Base-by-base conservation (phyloP, 2,113 vertebrate genomes). In the Corythoichthys intestinalis region DNA sequence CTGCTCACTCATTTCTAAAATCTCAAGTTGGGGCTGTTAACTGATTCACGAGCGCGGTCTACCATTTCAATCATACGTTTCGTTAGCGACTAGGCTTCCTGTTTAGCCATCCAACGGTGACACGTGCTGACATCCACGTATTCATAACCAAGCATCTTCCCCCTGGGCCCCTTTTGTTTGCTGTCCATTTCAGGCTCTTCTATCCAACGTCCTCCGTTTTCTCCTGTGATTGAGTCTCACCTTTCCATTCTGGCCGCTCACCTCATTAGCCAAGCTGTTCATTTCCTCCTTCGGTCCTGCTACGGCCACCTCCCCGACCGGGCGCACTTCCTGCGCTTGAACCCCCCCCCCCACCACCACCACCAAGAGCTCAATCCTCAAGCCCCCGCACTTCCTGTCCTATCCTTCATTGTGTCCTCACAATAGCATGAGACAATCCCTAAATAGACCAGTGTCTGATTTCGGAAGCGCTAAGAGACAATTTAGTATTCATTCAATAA, bases 211-310 rank as follows among this genome's bases (percentile, higher is more conserved):
- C 14, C 74, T 81, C 80, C 77, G 9, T 35, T 73, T 73, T 83
- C 82, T 80, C 64, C 74, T 64, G 70, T 89, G 89, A 90, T 91
- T 90, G 90, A 89, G 90, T 90, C 72, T 90, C 88, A 91, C 90
- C 91, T 91, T 87, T 89, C 81, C 83, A 85, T 91, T 89, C 85
- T 86, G 81, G 68, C 69, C 56, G 70, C 73, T 87, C 89, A 89
- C 90, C 90, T 91, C 91, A 91, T 92, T 91, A 89, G 76, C 79
- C 7, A 57, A 77, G 75, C 60, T 76, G 77, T 67, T 80, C 76
- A 37, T 71, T 83, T 85, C 86, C 87, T 82, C 65, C 67, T 69
- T 67, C 2, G 75, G 64, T 64, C 71, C 73, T 58, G 59, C 70
- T 69, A 28, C 17, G 17, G 2, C 41, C 60, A 17, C 20, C 53